Percentiles rank a stretch among this genome's conserved stretches.
phyloP scores from a whole-genome alignment of 2,888 invertebrate species.

The Seira ritae region DNA sequence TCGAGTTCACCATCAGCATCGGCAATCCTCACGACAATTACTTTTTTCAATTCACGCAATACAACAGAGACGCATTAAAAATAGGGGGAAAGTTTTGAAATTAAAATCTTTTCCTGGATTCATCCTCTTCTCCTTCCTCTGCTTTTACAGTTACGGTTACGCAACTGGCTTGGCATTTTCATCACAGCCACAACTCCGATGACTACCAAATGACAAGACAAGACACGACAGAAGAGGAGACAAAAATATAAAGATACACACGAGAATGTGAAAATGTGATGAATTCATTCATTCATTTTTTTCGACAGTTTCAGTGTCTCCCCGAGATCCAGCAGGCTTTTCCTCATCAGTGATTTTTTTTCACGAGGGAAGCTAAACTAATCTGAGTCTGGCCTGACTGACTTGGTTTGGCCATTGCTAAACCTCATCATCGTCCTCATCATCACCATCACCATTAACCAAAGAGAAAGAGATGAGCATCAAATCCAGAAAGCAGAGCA shows the following conservation, averaged over 20 bases:
- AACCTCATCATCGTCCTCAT: neutral
- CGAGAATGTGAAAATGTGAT: neutral
- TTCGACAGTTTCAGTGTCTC: neutral
- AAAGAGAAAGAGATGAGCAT: neutral
- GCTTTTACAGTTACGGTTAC: constrained; percentile 41
- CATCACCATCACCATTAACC: neutral
- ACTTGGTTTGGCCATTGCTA: no score
- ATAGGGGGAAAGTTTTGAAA: neutral
- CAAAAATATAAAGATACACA: neutral
- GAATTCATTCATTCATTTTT: neutral
- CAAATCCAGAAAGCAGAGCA: no score
- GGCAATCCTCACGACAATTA: no score
- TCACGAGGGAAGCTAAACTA: no score
- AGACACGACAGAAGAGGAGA: neutral
- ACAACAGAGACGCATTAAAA: constrained; percentile 22
- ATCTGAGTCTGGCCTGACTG: no score
- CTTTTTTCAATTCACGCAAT: constrained; percentile 24
- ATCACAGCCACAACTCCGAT: no score
- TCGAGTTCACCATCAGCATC: no score
- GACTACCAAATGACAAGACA: no score
- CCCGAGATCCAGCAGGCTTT: neutral
- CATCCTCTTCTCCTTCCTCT: neutral
- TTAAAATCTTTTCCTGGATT: neutral
- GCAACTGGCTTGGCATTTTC: no score
- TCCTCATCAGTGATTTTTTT: no score